These are phyloP conservation scores for Alviniconcha strummeri DNA, from an alignment of 2,888 invertebrate species.

Conservation along the genomic window DNA sequence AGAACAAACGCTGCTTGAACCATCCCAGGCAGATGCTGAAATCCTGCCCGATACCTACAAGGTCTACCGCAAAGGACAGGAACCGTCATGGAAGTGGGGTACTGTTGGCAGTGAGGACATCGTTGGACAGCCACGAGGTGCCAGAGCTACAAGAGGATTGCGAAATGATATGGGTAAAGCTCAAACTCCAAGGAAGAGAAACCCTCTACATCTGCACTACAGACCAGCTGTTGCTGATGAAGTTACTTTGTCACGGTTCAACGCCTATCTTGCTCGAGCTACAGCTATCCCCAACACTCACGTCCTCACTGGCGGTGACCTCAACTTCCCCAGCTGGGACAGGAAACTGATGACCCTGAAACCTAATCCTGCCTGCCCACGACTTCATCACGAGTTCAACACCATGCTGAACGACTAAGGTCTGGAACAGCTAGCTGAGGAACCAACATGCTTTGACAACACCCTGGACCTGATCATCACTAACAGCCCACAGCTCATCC, in stretches of 20 bases:
- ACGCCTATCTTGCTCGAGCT: background rate
- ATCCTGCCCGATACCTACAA: background rate
- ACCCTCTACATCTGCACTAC: background rate
- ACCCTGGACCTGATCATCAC: background rate
- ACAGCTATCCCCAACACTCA: background rate
- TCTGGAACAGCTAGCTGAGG: background rate
- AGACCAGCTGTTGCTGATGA: background rate
- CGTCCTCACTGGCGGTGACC: background rate
- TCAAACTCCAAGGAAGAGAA: background rate
- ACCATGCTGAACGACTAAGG: background rate
- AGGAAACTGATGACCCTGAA: background rate
- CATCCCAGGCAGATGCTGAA: background rate
- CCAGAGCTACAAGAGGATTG: background rate
- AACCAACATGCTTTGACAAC: background rate
- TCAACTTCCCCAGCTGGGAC: background rate
- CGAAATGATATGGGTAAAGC: background rate
- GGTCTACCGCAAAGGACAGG: background rate
- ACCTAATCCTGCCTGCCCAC: background rate
- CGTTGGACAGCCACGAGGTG: background rate
- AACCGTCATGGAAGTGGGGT: background rate
- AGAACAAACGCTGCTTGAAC: background rate
- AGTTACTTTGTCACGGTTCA: background rate
- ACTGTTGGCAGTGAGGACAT: background rate
- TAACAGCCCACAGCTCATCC: background rate
- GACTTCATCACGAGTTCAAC: constrained; percentile 4